Conservation (phyloP, 2,888 invertebrate species). For the Meteorus cinctellus region DNA sequence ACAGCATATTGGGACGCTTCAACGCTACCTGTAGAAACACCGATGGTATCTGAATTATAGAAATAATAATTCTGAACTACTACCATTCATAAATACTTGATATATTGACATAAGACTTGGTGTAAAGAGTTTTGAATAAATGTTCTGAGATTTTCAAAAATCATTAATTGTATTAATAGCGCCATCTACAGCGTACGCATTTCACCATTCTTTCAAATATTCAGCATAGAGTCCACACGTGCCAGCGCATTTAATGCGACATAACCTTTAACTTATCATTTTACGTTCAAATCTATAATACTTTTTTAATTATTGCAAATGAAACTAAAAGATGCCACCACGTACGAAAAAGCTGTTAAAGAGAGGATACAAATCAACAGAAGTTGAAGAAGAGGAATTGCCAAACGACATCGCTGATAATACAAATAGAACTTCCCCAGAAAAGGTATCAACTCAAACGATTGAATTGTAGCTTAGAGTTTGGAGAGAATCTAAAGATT, state of each 20-base stretch:
- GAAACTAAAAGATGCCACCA: constrained; percentile 43
- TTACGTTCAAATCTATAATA: neutral
- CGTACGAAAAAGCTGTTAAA: constrained; percentile 55
- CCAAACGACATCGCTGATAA: constrained; percentile 11
- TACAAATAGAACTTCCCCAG: constrained; percentile 1
- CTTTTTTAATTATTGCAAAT: neutral
- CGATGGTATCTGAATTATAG: constrained; percentile 18
- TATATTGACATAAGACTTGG: neutral
- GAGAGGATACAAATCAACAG: constrained; percentile 54
- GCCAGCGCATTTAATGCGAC: neutral
- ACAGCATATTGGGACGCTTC: neutral
- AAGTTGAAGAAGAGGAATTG: constrained; percentile 42
- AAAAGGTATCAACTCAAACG: constrained; percentile 13
- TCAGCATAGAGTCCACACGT: neutral
- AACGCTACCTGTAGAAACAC: constrained; percentile 14
- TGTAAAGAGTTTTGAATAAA: constrained; percentile 6
- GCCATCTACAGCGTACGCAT: neutral
- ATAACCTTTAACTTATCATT: neutral
- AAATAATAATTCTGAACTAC: neutral
- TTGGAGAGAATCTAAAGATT: no score
- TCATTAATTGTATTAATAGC: neutral
- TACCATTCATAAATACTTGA: neutral
- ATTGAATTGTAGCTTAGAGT: neutral
- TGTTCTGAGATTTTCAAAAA: neutral
- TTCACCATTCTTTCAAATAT: neutral